These are phyloP conservation scores for Aphelocoma californica DNA, from an alignment of 2,797 vertebrate genomes.

Conservation along the genomic window DNA sequence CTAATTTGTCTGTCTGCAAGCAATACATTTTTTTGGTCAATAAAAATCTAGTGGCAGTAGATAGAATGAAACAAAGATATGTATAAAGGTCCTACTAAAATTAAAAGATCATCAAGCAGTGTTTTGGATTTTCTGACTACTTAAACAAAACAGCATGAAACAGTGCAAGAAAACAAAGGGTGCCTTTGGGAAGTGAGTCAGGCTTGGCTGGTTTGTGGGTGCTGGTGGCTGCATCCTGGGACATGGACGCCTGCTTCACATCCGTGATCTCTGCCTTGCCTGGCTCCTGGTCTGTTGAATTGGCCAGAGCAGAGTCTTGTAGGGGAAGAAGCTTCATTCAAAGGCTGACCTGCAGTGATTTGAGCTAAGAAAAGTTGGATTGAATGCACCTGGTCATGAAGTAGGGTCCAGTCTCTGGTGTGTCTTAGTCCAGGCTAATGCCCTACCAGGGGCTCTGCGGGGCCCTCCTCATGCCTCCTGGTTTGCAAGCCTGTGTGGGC, in stretches of 20 bases:
- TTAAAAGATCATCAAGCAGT: not conserved
- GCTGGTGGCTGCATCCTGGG: not conserved
- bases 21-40: not conserved
- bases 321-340: not conserved
- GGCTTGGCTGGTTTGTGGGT: not conserved
- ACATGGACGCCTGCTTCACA: rapidly evolving
- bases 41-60: not conserved
- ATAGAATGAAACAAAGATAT: not conserved
- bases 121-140: not conserved
- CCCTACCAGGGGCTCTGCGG: not conserved
- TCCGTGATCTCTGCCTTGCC: not conserved
- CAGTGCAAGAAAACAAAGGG: not conserved
- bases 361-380: not conserved
- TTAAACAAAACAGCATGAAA: not conserved
- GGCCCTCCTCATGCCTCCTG: not conserved
- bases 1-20: not conserved
- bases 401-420: not conserved
- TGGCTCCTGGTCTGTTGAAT: rapidly evolving
- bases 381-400: not conserved
- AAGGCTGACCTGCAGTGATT: not conserved
- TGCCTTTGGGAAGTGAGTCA: not conserved
- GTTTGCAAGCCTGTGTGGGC: not conserved
- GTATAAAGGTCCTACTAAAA: not conserved
- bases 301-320: not conserved
- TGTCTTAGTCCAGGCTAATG: not conserved